Evolutionary conservation across 1,140 invertebrate genomes (phyloP).

Genomic region (Bombus consobrinus): DNA sequence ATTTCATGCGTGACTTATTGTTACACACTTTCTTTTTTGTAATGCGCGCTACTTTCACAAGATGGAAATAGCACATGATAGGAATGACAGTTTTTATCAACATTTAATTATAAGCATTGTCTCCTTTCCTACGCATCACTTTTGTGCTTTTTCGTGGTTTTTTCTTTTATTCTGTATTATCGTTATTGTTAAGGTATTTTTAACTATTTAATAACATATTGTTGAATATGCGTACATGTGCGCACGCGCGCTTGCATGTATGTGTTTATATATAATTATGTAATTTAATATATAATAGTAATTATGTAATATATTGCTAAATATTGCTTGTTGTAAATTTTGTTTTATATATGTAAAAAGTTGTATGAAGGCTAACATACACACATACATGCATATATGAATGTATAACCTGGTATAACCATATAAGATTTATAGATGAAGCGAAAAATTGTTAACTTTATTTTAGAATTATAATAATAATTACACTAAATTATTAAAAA

Average conservation of each 20-base stretch:
- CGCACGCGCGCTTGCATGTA: not conserved
- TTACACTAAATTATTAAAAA: not conserved
- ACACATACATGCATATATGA: not conserved
- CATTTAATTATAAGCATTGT: not conserved
- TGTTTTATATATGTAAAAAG: too few relatives aligned
- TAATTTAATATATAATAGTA: not conserved
- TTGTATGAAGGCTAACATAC: too few relatives aligned
- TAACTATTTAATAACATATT: not conserved
- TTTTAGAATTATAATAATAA: not conserved
- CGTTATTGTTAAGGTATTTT: not conserved
- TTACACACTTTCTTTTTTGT: constrained; percentile 13
- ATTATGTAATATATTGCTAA: not conserved
- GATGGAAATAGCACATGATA: not conserved
- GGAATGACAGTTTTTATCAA: not conserved
- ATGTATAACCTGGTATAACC: not conserved
- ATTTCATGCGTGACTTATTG: constrained; percentile 14
- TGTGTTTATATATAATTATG: not conserved
- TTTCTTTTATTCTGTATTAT: not conserved
- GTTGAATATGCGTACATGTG: not conserved
- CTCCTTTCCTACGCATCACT: too few relatives aligned
- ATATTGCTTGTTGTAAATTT: not conserved
- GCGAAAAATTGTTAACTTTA: not conserved
- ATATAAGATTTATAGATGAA: not conserved
- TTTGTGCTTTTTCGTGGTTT: not conserved
- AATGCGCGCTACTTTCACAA: constrained; percentile 15